Base-by-base conservation (phyloP, 2,888 invertebrate genomes). In the Cephonodes hylas region DNA sequence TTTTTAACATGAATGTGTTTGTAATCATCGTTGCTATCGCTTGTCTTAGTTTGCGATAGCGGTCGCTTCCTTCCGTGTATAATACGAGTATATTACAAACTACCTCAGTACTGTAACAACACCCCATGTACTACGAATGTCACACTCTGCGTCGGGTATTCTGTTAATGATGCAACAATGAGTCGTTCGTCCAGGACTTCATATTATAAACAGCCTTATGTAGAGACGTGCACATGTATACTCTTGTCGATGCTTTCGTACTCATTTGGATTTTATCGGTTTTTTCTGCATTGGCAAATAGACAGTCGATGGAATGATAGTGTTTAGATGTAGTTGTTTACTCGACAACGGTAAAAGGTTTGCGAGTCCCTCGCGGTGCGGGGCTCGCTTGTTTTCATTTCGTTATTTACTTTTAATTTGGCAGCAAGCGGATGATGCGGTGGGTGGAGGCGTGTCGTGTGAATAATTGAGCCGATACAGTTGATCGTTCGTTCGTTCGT, bases 341-440 rank as follows among this genome's bases (percentile, higher is more conserved):
- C 86, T 83, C 84, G 84, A 81, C 85, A 86, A 79, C 90, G 88
- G 89, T 92, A 91, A 92, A 92, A 91, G 91, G 91, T 92, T 92
- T 91, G 90, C 88, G 84, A 87, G 87, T 88, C 91, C 87, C 91
- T 85, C 79, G 89, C 82, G 89, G 88, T 80, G 72, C 79, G 79
- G 76, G 77, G 81, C 81, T 69, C 83, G 86, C 84, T 87, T 90
- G 91, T 91, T 91, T 92, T 92, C 91, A 91, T 92, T 91, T 88
- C 84, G 91, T 90, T 92, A 92, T 92, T 92, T 92, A 92, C 91
- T 91, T 92, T 92, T 92, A 92, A 92, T 92, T 92, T 92, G 90
- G 91, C 89, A 88, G 91, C 90, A 86, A 88, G 91, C 91, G 89
- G 88, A 88, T 89, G 91, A 88, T 89, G 86, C 84, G 82, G 84